phyloP scores from a whole-genome alignment of 1,140 invertebrate genomes.

The Acyrthosiphon pisum region DNA sequence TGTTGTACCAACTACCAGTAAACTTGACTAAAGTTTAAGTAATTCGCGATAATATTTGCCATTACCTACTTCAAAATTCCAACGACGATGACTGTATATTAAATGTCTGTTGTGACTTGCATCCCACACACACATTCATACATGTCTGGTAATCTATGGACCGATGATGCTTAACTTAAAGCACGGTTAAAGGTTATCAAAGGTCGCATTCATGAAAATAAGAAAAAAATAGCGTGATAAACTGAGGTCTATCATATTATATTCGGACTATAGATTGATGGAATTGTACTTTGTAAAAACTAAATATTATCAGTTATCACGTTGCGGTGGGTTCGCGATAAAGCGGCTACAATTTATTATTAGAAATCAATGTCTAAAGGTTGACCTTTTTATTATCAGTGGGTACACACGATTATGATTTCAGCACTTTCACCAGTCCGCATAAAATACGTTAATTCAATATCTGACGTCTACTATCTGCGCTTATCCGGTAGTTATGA shows the following conservation, averaged over 20 bases:
- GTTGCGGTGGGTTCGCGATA: constrained; percentile 31
- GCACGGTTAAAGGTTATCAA: constrained; percentile 44
- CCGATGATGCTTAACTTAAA: constrained; percentile 1
- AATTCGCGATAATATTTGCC: background rate
- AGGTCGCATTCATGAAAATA: background rate
- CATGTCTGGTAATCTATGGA: constrained; percentile 38
- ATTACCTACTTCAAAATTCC: background rate
- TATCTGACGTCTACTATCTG: background rate
- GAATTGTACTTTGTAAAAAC: constrained; percentile 24
- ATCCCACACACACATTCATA: background rate
- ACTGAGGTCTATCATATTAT: constrained; percentile 1
- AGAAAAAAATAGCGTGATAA: constrained; percentile 3
- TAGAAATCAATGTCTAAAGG: constrained; percentile 40
- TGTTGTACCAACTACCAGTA: background rate
- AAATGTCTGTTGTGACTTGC: background rate
- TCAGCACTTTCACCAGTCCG: constrained; percentile 26
- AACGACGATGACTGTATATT: background rate
- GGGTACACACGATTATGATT: background rate
- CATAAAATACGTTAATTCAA: constrained; percentile 6
- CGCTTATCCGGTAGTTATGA: constrained; percentile 5
- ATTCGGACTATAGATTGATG: constrained; percentile 10
- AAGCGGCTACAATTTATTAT: background rate
- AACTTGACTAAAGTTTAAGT: background rate
- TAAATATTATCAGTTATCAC: background rate
- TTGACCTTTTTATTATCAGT: background rate